phyloP scores from a whole-genome alignment of 2,113 vertebrate genomes.

The Anolis sagrei region DNA sequence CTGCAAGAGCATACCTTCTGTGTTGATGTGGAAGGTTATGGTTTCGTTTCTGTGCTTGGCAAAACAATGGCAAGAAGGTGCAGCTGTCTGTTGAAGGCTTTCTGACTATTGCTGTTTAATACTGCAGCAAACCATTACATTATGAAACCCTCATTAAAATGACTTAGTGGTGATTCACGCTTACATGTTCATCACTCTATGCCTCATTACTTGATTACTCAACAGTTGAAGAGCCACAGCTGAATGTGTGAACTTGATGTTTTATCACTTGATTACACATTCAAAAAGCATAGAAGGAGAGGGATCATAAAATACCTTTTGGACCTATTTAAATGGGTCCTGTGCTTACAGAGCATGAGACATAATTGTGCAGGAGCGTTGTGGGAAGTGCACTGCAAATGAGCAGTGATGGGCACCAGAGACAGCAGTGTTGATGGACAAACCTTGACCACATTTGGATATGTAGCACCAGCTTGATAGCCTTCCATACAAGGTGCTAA shows the following conservation, averaged over 20 bases:
- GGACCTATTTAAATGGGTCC: not conserved
- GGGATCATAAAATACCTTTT: not conserved
- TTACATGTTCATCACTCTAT: not conserved
- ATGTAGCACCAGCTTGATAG: not conserved
- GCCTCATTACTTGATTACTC: conserved; percentile 30
- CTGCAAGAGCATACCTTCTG: conserved; percentile 41
- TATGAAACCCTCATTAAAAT: conserved; percentile 64
- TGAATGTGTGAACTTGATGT: not conserved
- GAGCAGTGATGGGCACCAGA: not conserved
- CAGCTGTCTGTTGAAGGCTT: conserved; percentile 23
- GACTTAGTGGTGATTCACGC: conserved; percentile 30
- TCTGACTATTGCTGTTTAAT: conserved; percentile 29
- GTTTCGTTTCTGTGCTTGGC: conserved; percentile 40
- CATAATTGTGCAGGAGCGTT: not conserved
- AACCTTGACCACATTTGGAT: not conserved
- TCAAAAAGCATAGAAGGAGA: not conserved
- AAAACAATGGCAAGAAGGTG: conserved; percentile 45
- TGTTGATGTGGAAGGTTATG: conserved; percentile 39
- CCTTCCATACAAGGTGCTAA: no score
- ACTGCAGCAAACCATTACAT: conserved; percentile 41
- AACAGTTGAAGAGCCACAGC: conserved; percentile 11
- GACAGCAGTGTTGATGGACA: not conserved
- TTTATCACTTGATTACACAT: not conserved
- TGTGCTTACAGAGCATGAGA: not conserved
- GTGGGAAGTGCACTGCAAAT: not conserved